phyloP scores from a whole-genome alignment of 1,140 invertebrate species.

The Calycopis cecrops region DNA sequence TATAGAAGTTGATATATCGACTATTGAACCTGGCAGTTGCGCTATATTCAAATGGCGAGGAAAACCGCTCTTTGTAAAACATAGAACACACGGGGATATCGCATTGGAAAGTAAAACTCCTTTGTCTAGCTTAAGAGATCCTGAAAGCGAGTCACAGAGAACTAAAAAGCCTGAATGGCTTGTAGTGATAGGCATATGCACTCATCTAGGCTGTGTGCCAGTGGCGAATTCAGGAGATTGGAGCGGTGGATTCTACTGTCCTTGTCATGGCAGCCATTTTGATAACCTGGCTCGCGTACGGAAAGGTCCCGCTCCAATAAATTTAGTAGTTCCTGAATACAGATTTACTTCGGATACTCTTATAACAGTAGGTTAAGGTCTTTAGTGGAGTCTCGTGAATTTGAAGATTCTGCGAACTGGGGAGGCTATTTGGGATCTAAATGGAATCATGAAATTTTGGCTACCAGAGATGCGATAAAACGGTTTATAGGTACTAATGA shows the following conservation, averaged over 20 bases:
- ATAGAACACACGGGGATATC: slow-evolving; percentile 84
- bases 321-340: slow-evolving; percentile 87
- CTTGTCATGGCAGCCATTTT: slow-evolving; percentile 95
- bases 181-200: slow-evolving; percentile 90
- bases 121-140: slow-evolving; percentile 82
- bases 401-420: no score
- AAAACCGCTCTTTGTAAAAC: slow-evolving; percentile 88
- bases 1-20: slow-evolving; percentile 51
- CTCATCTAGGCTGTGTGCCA: slow-evolving; percentile 92
- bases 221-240: slow-evolving; percentile 86
- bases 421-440: no score
- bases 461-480: no score
- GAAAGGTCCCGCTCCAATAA: slow-evolving; percentile 91
- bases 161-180: slow-evolving; percentile 83
- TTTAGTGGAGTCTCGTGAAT: no score
- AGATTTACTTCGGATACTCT: slow-evolving; percentile 50
- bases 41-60: slow-evolving; percentile 88
- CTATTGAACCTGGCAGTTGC: slow-evolving; percentile 57
- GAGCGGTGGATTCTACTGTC: slow-evolving; percentile 89
- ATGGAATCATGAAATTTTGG: no score
- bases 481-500: no score
- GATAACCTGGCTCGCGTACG: slow-evolving; percentile 89
- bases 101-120: slow-evolving; percentile 78
- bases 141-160: slow-evolving; percentile 82
- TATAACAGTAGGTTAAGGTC: slow-evolving; percentile 50